Conservation (phyloP, 2,113 vertebrate genomes). For the Polypterus bichir region DNA sequence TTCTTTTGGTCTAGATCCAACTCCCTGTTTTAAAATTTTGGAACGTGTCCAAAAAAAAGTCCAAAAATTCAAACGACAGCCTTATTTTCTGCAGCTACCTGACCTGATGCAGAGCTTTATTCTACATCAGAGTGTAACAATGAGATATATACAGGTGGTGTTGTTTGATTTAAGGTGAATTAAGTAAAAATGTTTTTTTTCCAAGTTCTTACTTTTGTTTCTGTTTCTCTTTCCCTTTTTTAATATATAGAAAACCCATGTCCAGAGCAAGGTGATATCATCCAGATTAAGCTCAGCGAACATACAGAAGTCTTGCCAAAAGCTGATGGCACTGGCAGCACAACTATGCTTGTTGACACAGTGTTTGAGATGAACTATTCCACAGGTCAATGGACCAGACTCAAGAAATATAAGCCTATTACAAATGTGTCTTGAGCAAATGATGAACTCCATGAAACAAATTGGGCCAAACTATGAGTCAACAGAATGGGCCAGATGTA, state of each 20-base stretch:
- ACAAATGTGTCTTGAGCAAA: slow-evolving; percentile 75
- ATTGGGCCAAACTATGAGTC: too few species aligned
- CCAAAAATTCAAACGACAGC: too few species aligned
- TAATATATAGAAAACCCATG: slow-evolving; percentile 83
- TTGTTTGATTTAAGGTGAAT: neutral
- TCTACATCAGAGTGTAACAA: too few species aligned
- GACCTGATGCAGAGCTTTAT: too few species aligned
- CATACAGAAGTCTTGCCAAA: slow-evolving; percentile 90
- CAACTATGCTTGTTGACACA: slow-evolving; percentile 95
- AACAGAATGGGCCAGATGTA: too few species aligned
- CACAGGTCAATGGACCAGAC: slow-evolving; percentile 95
- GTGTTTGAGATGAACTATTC: slow-evolving; percentile 99
- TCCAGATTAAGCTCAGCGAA: slow-evolving; percentile 97
- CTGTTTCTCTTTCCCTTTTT: neutral
- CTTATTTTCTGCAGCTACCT: too few species aligned
- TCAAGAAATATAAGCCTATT: slow-evolving; percentile 98
- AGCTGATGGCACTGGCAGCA: slow-evolving; percentile 90
- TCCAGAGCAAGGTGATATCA: slow-evolving; percentile 94
- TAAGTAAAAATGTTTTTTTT: neutral
- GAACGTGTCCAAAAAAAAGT: too few species aligned
- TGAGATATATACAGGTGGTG: too few species aligned
- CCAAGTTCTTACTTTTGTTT: too few species aligned
- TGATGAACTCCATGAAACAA: neutral
- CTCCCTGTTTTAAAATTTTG: too few species aligned
- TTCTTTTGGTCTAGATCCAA: too few species aligned